Conservation (phyloP, 2,888 invertebrate genomes). For the Acrocyrtus sp. region DNA sequence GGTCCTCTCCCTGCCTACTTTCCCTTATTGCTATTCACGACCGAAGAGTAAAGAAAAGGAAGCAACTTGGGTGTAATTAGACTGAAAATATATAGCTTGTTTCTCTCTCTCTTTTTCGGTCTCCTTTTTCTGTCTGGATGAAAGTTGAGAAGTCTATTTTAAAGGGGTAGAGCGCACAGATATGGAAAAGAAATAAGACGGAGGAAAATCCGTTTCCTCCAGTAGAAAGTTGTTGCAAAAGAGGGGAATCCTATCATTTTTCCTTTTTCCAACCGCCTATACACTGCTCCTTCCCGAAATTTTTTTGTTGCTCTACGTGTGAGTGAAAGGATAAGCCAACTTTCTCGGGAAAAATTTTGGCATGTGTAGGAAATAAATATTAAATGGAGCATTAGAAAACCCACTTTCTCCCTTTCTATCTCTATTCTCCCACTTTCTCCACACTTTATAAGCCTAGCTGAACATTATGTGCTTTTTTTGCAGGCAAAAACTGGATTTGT, state of each 20-base stretch:
- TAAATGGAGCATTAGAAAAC: conserved; percentile 38
- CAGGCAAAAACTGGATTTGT: conserved; percentile 16
- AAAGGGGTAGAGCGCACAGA: not conserved
- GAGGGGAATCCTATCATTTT: not conserved
- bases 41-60: not conserved
- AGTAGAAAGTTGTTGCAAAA: not conserved
- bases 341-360: conserved; percentile 28
- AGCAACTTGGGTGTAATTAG: conserved; percentile 7
- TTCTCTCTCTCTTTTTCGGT: not conserved
- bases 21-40: not conserved
- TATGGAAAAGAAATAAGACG: not conserved
- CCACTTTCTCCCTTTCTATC: conserved; percentile 21
- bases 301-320: not conserved
- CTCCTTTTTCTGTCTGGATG: not conserved
- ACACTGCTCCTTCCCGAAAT: not conserved
- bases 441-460: too few relatives aligned
- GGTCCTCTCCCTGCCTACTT: not conserved
- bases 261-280: not conserved
- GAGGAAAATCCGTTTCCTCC: conserved; percentile 5
- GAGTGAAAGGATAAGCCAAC: not conserved
- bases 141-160: conserved; percentile 6
- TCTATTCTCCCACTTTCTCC: conserved; percentile 5
- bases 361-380: conserved; percentile 38
- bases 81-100: not conserved
- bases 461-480: too few relatives aligned